Base-by-base conservation (phyloP, 1,140 invertebrate genomes). In the Hycleus phaleratus region DNA sequence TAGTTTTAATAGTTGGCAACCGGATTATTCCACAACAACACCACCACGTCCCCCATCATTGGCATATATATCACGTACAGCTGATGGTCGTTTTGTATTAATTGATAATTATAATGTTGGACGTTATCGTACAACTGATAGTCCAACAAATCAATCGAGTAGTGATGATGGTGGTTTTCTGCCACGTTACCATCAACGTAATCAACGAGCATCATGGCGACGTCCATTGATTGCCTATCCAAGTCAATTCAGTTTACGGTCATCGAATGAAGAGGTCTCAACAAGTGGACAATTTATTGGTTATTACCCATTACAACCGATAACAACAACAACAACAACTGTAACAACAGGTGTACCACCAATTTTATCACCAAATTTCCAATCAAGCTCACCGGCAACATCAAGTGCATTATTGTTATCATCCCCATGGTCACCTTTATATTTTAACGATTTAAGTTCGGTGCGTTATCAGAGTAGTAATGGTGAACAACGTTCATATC, bases 141-240 rank as follows among this genome's bases (percentile, higher is more conserved):
- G 84, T 66, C 80, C 81, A 38, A 81, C 85, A 42, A 84, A 85
- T 68, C 78, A 79, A 25, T 86, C 84, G 48, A 85, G 83, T 61
- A 90, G 88, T 66, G 89, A 91, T 73, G 89, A 92, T 70, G 90
- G 90, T 32, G 89, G 89, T 2, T 91, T 92, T 72, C 77, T 89
- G 38, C 80, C 2, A 76, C 77, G 48, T 71, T 71, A 52, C 62
- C 68, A 18, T 18, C 18, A 18, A 18, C 18, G 62, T 76, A 73
- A n/a, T 40, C 64, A 62, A 60, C 81, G 83, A 48, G 85, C 81
- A 18, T 84, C 83, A 0, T 87, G 84, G 85, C 73, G 84, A 10
- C 75, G 80, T 53, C 84, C 84, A 1, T 68, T 85, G 51, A 84
- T 83, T 49, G 82, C 77, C 50, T 82, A 76, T 67, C 82, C 79